Conservation (phyloP, 2,797 vertebrate genomes). For the Pangasius macronema region DNA sequence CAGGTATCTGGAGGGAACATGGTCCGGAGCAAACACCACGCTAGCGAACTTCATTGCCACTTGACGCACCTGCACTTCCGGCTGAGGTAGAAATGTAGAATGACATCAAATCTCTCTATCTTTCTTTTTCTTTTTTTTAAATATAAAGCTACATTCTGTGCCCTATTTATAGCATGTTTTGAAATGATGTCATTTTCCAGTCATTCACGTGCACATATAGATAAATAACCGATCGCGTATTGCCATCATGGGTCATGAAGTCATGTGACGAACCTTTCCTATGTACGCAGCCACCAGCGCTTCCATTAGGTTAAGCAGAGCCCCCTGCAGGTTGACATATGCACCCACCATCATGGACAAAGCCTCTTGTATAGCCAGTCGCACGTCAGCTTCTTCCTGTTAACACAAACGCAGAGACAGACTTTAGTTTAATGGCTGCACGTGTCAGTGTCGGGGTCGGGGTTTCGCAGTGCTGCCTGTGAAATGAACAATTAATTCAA, state of each 20-base stretch:
- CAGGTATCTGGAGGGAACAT: constrained; percentile 95
- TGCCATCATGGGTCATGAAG: background rate
- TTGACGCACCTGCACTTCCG: constrained; percentile 96
- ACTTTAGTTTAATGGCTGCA: background rate
- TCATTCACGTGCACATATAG: background rate
- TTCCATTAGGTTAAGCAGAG: constrained; percentile 96
- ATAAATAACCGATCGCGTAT: background rate
- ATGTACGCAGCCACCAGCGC: constrained; percentile 95
- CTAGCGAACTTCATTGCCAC: constrained; percentile 98
- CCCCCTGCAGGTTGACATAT: constrained; percentile 92
- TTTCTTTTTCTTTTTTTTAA: background rate
- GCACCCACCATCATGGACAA: constrained; percentile 98
- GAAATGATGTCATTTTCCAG: background rate
- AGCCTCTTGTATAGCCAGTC: constrained; percentile 96
- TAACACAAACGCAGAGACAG: constrained; percentile 19
- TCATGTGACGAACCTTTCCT: constrained; percentile 80
- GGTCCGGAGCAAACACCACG: constrained; percentile 91
- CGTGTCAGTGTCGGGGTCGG: background rate
- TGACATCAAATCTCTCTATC: background rate
- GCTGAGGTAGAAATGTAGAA: constrained; percentile 69
- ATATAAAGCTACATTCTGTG: background rate
- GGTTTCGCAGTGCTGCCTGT: background rate
- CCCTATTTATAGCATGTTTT: background rate
- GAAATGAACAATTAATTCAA: background rate
- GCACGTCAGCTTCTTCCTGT: constrained; percentile 92